Evolutionary conservation across 2,888 invertebrate species (phyloP).

Genomic region (Pachydiplax longipennis): DNA sequence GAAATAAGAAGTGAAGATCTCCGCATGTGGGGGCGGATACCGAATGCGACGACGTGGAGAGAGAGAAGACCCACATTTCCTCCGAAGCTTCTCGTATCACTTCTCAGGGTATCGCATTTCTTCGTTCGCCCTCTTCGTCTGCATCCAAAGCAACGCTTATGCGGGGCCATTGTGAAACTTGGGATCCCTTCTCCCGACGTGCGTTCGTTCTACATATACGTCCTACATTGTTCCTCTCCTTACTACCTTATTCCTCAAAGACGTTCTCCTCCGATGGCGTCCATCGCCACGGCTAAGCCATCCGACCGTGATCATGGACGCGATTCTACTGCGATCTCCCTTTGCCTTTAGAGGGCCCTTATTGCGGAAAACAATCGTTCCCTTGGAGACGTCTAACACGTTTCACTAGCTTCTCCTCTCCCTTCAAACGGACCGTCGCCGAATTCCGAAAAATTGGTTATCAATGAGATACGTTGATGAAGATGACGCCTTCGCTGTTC

Average conservation of each 20-base stretch:
- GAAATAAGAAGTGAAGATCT: too few species aligned
- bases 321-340: not conserved
- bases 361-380: conserved; percentile 22
- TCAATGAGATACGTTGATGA: not conserved
- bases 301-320: not conserved
- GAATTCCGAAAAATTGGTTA: not conserved
- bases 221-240: not conserved
- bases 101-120: not conserved
- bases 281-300: conserved; percentile 19
- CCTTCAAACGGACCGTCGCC: not conserved
- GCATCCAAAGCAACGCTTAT: not conserved
- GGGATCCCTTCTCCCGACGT: not conserved
- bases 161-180: conserved; percentile 38
- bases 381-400: conserved; percentile 5
- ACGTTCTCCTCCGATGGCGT: not conserved
- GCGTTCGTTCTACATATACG: not conserved
- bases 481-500: not conserved
- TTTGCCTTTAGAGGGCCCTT: not conserved
- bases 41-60: too few species aligned
- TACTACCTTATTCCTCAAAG: not conserved
- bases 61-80: not conserved
- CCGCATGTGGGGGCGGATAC: too few species aligned
- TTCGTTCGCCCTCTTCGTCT: not conserved
- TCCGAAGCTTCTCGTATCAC: not conserved
- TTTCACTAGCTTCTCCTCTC: conserved; percentile 12